phyloP scores from a whole-genome alignment of 2,888 invertebrate genomes.

The Sipha maydis region DNA sequence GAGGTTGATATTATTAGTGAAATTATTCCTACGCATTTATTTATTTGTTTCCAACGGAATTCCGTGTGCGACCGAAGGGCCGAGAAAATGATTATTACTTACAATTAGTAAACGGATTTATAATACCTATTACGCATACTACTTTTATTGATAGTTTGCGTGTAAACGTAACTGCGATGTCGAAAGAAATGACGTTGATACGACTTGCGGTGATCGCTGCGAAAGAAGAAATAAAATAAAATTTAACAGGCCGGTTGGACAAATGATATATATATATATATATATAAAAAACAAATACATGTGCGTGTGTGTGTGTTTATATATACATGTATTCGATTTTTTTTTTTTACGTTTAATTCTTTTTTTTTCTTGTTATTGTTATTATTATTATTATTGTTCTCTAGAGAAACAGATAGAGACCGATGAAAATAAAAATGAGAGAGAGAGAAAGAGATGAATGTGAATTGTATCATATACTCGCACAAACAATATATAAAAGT shows the following conservation, averaged over 20 bases:
- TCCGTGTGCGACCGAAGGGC: not conserved
- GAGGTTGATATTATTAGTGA: too few relatives aligned
- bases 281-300: not conserved
- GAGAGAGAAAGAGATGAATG: not conserved
- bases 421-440: not conserved
- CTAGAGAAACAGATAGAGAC: not conserved
- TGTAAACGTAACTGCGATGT: not conserved
- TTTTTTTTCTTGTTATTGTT: constrained; percentile 23
- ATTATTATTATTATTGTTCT: not conserved
- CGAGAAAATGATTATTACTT: not conserved
- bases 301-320: not conserved
- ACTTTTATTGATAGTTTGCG: not conserved
- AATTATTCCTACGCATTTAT: too few relatives aligned
- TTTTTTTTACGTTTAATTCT: not conserved
- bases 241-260: constrained; percentile 36
- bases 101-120: too few relatives aligned
- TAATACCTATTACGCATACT: not conserved
- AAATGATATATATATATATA: not conserved
- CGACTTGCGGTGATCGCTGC: not conserved
- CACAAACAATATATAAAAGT: not conserved
- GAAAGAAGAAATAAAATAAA: constrained; percentile 35
- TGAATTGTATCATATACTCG: not conserved
- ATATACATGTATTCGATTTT: not conserved
- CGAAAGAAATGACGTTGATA: not conserved
- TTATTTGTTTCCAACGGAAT: not conserved